Percentiles rank a stretch among this genome's conserved stretches.
Conservation (phyloP, 2,113 vertebrate species). For the Platichthys flesus region DNA sequence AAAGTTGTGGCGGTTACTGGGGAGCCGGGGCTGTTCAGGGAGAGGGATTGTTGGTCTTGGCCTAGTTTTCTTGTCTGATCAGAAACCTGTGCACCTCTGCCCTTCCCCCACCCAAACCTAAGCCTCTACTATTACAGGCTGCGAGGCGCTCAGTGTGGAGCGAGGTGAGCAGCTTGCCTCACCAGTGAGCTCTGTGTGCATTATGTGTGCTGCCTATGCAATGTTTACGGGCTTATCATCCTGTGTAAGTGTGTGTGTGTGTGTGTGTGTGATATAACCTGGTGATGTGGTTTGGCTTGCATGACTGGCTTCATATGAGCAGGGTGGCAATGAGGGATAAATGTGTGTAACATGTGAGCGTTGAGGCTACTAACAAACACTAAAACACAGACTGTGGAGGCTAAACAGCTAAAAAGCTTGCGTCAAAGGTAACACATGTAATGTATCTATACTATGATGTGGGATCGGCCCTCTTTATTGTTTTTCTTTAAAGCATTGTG, state of each 20-base stretch:
- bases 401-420: slow-evolving; percentile 7
- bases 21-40: slow-evolving; percentile 60
- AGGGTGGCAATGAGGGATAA: slow-evolving; percentile 34
- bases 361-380: slow-evolving; percentile 31
- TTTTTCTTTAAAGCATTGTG: slow-evolving; percentile 34
- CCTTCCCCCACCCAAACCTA: slow-evolving; percentile 82
- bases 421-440: slow-evolving; percentile 23
- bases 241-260: slow-evolving; percentile 15
- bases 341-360: slow-evolving; percentile 18
- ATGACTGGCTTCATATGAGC: slow-evolving; percentile 51
- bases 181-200: slow-evolving; percentile 60
- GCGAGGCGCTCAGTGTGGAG: slow-evolving; percentile 77
- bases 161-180: slow-evolving; percentile 79
- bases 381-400: slow-evolving; percentile 9
- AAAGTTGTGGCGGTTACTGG: slow-evolving; percentile 68
- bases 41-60: slow-evolving; percentile 78
- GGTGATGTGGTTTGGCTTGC: slow-evolving; percentile 67
- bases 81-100: slow-evolving; percentile 84
- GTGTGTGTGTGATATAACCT: slow-evolving; percentile 59
- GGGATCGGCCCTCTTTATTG: slow-evolving; percentile 24
- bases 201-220: slow-evolving; percentile 51
- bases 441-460: slow-evolving; percentile 6
- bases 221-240: slow-evolving; percentile 60
- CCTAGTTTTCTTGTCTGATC: slow-evolving; percentile 86
- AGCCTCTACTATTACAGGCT: slow-evolving; percentile 81